phyloP scores from a whole-genome alignment of 2,888 invertebrate genomes.

The Chelonus formosanus region DNA sequence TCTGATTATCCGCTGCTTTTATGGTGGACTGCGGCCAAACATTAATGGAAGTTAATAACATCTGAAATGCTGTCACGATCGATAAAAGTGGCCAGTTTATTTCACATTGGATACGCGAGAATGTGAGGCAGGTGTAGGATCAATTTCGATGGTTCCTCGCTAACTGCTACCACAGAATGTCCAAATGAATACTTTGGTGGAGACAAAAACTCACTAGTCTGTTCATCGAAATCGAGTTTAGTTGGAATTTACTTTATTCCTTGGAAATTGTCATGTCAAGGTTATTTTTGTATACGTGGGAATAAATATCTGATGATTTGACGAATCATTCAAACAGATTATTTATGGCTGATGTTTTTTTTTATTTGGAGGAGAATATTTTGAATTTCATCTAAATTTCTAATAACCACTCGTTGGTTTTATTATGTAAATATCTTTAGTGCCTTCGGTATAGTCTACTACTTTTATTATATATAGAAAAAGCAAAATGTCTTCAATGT shows the following conservation, averaged over 20 bases:
- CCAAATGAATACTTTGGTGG: constrained; percentile 19
- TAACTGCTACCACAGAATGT: constrained; percentile 9
- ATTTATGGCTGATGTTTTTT: no score
- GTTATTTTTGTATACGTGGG: no score
- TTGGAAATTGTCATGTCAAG: neutral
- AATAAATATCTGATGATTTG: no score
- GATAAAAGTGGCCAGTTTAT: constrained; percentile 49
- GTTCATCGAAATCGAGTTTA: constrained; percentile 7
- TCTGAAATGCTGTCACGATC: constrained; percentile 36
- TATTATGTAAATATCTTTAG: no score
- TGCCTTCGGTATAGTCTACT: no score
- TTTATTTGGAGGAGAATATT: no score
- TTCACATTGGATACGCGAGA: constrained; percentile 36
- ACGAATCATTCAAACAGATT: no score
- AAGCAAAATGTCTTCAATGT: constrained; percentile 4
- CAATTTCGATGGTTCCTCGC: constrained; percentile 1
- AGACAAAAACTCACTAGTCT: constrained; percentile 15
- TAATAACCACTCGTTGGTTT: no score
- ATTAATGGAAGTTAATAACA: constrained; percentile 17
- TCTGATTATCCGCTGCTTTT: constrained; percentile 15
- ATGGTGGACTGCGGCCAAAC: constrained; percentile 15
- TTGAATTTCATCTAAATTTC: no score
- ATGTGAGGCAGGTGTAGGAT: constrained; percentile 18
- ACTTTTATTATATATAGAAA: neutral
- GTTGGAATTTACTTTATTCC: neutral